phyloP scores from a whole-genome alignment of 2,797 vertebrate species.

The Hydrocynus forskahlii region DNA sequence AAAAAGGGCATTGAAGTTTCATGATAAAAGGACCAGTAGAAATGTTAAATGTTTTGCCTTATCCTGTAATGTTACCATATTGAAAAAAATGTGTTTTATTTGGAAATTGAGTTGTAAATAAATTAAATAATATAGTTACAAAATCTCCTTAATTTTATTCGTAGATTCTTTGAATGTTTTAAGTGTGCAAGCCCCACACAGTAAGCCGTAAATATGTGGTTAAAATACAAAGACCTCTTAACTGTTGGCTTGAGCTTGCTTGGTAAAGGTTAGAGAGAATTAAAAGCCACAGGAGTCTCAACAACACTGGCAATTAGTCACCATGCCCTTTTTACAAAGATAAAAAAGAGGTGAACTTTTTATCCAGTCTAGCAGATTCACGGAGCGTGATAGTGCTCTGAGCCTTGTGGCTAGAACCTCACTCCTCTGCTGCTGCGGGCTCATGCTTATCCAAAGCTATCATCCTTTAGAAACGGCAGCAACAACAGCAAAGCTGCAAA shows the following conservation, averaged over 20 bases:
- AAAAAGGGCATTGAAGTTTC: too few relatives aligned
- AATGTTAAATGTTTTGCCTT: too few relatives aligned
- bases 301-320: conserved; percentile 58
- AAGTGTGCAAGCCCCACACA: background rate
- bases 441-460: conserved; percentile 7
- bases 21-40: too few relatives aligned
- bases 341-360: conserved; percentile 54
- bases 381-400: conserved; percentile 30
- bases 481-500: conserved; percentile 2
- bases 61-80: too few relatives aligned
- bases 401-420: conserved; percentile 22
- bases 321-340: conserved; percentile 56
- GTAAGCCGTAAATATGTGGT: conserved; percentile 10
- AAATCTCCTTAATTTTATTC: background rate
- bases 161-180: background rate
- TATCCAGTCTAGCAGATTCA: conserved; percentile 43
- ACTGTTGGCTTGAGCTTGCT: conserved; percentile 22
- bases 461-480: conserved; percentile 21
- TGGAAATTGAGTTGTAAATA: too few relatives aligned
- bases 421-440: conserved; percentile 2
- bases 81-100: too few relatives aligned
- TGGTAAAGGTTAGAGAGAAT: conserved; percentile 56
- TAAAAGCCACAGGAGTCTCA: conserved; percentile 51
- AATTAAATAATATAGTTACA: background rate
- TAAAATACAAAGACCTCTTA: conserved; percentile 32